phyloP scores from a whole-genome alignment of 2,888 invertebrate species.

The Troides aeacus region DNA sequence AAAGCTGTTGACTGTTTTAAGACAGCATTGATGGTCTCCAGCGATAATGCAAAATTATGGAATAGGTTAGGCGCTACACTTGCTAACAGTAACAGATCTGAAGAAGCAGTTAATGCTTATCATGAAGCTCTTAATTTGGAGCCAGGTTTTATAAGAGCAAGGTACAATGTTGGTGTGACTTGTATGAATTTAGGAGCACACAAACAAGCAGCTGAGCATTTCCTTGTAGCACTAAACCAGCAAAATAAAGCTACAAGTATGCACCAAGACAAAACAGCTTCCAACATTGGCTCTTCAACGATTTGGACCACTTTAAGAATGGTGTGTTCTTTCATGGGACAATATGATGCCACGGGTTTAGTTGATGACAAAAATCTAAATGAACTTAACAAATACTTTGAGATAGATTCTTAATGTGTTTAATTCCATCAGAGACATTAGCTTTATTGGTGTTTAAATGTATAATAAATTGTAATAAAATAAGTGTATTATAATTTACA shows the following conservation, averaged over 20 bases:
- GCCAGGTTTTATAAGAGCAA: slow-evolving; percentile 97
- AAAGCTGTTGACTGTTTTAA: slow-evolving; percentile 98
- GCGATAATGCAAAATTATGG: slow-evolving; percentile 94
- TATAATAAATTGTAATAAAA: no score
- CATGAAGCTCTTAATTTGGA: slow-evolving; percentile 93
- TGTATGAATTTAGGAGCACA: slow-evolving; percentile 97
- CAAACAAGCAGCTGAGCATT: slow-evolving; percentile 97
- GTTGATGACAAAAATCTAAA: slow-evolving; percentile 82
- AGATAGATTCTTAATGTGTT: slow-evolving; percentile 45
- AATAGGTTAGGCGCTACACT: slow-evolving; percentile 98
- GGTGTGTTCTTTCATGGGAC: slow-evolving; percentile 90
- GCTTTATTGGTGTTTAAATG: not conserved
- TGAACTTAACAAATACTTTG: slow-evolving; percentile 80
- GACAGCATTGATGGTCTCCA: slow-evolving; percentile 90
- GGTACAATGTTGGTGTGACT: slow-evolving; percentile 98
- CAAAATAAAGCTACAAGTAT: slow-evolving; percentile 83
- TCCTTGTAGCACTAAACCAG: slow-evolving; percentile 94
- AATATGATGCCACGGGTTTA: slow-evolving; percentile 81
- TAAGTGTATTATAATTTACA: no score
- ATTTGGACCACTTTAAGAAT: slow-evolving; percentile 97
- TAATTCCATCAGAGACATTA: not conserved
- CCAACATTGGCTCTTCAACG: slow-evolving; percentile 88
- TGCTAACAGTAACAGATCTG: slow-evolving; percentile 96
- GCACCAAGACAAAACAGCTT: slow-evolving; percentile 53
- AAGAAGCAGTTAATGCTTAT: slow-evolving; percentile 98